Percentiles rank a stretch among this genome's conserved stretches.
Conservation (phyloP, 2,888 invertebrate species). For the Clivina fossor region DNA sequence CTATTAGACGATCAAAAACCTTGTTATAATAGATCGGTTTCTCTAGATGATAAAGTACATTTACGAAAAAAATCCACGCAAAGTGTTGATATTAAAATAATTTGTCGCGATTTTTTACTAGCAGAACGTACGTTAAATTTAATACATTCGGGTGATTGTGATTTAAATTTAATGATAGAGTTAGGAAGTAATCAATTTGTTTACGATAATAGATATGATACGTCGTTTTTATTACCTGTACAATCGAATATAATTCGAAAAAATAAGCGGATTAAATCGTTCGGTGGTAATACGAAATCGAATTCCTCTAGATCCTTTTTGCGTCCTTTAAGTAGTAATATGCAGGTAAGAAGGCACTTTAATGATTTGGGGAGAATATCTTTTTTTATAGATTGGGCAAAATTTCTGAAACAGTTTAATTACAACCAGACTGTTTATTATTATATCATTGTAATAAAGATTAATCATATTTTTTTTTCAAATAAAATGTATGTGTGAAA, state of each 20-base stretch:
- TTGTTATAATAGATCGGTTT: not conserved
- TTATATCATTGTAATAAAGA: no score
- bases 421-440: no score
- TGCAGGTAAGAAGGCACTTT: conserved; percentile 28
- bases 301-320: conserved; percentile 14
- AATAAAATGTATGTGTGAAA: no score
- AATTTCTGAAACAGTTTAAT: no score
- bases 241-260: conserved; percentile 13
- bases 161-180: conserved; percentile 14
- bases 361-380: no score
- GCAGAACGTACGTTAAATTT: conserved; percentile 44
- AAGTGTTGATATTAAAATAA: conserved; percentile 39
- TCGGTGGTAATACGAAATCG: conserved; percentile 21
- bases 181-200: not conserved
- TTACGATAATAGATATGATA: conserved; percentile 19
- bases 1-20: not conserved
- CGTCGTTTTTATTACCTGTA: conserved; percentile 20
- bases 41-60: conserved; percentile 6
- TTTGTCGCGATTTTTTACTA: conserved; percentile 45
- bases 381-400: no score
- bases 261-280: conserved; percentile 19
- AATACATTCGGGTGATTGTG: conserved; percentile 38
- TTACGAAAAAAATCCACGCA: conserved; percentile 35
- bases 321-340: conserved; percentile 20
- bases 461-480: no score